Percentiles rank a stretch among this genome's conserved stretches.
Conservation (phyloP, 2,797 vertebrate genomes). For the Sardinella longiceps region DNA sequence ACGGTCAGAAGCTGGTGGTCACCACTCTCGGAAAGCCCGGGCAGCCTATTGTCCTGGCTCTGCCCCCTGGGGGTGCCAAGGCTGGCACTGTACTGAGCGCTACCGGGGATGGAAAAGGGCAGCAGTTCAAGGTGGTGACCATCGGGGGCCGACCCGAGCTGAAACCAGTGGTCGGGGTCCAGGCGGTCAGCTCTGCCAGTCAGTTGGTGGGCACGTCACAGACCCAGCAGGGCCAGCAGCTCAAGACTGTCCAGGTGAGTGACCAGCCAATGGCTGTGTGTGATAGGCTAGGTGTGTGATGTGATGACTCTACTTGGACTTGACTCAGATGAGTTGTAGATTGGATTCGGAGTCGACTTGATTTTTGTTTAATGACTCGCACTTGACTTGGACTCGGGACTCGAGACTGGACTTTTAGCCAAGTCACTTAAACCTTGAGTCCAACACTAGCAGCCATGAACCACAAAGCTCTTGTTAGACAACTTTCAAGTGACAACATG, state of each 20-base stretch:
- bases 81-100: constrained; percentile 73
- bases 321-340: too few species aligned
- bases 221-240: constrained; percentile 88
- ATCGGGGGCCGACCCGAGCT: constrained; percentile 86
- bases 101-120: constrained; percentile 79
- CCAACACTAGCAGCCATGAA: not conserved
- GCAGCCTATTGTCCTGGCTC: constrained; percentile 89
- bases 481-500: too few species aligned
- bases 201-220: constrained; percentile 81
- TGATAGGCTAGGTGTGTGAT: too few species aligned
- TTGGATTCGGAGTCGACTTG: too few species aligned
- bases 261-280: too few species aligned
- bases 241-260: constrained; percentile 94
- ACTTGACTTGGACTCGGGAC: too few species aligned
- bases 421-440: too few species aligned
- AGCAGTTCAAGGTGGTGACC: constrained; percentile 93
- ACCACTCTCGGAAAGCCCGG: constrained; percentile 89
- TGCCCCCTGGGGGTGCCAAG: constrained; percentile 86
- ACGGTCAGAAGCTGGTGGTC: constrained; percentile 94
- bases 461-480: not conserved
- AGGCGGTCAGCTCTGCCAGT: constrained; percentile 76
- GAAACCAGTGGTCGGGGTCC: constrained; percentile 85
- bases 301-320: too few species aligned
- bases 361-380: too few species aligned
- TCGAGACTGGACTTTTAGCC: too few species aligned